phyloP scores from a whole-genome alignment of 2,888 invertebrate species.

The Ferrisia virgata region DNA sequence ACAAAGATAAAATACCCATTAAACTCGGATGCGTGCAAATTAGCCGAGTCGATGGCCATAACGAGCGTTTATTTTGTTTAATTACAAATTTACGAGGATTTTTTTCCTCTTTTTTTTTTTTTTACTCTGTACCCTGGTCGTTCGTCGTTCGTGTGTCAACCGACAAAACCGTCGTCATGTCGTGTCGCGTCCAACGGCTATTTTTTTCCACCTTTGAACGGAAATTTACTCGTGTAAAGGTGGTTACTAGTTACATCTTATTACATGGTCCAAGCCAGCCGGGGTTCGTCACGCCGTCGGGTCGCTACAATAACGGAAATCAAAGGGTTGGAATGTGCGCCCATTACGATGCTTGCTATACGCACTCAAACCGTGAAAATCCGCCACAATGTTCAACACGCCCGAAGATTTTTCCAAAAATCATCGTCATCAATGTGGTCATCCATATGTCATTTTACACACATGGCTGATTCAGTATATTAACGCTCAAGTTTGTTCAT shows the following conservation, averaged over 20 bases:
- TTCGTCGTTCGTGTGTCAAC: background rate
- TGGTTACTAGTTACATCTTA: too few species aligned
- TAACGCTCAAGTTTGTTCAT: too few species aligned
- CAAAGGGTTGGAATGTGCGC: background rate
- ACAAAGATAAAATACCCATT: background rate
- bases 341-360: too few species aligned
- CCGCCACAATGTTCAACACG: background rate
- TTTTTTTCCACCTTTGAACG: background rate
- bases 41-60: constrained; percentile 7
- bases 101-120: background rate
- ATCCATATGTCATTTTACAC: background rate
- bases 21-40: background rate
- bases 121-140: too few species aligned
- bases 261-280: background rate
- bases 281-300: background rate
- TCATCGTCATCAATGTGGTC: background rate
- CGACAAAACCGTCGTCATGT: background rate
- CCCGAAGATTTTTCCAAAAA: background rate
- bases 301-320: background rate
- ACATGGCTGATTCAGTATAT: background rate
- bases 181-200: background rate
- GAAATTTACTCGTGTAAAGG: background rate
- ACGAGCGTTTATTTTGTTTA: background rate
- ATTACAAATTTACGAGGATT: background rate
- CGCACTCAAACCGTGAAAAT: background rate